phyloP scores from a whole-genome alignment of 2,797 vertebrate genomes.

The Capromys pilorides region DNA sequence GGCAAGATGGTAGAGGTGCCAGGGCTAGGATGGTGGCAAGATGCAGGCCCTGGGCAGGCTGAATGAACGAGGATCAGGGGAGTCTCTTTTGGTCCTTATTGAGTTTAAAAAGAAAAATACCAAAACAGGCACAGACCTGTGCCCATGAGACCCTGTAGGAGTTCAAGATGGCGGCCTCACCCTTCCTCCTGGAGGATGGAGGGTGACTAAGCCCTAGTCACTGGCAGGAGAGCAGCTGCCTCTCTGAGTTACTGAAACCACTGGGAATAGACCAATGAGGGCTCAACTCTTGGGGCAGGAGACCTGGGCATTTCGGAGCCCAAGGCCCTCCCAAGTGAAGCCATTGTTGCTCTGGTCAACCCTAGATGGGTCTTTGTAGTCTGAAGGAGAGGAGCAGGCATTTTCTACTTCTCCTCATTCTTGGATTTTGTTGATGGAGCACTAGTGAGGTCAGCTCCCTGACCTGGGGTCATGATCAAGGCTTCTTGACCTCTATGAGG shows the following conservation, averaged over 20 bases:
- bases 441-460: not conserved
- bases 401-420: not conserved
- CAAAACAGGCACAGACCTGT: not conserved
- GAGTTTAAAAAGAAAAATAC: conserved; percentile 59
- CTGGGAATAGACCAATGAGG: not conserved
- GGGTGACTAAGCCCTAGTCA: not conserved
- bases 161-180: not conserved
- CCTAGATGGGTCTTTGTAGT: not conserved
- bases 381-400: not conserved
- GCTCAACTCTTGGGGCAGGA: not conserved
- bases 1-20: not conserved
- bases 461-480: not conserved
- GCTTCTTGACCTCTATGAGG: not conserved
- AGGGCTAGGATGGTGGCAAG: not conserved
- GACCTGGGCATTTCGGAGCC: not conserved
- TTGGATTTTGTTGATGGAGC: not conserved
- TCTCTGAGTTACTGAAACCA: not conserved
- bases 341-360: not conserved
- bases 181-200: not conserved
- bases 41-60: not conserved
- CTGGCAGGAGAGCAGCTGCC: not conserved
- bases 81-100: conserved; percentile 72
- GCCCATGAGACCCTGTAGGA: not conserved
- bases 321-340: not conserved
- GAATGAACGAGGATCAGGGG: not conserved